These are phyloP conservation scores for Lanistes nyassanus DNA, from an alignment of 1,140 invertebrate species.

Conservation along the genomic window DNA sequence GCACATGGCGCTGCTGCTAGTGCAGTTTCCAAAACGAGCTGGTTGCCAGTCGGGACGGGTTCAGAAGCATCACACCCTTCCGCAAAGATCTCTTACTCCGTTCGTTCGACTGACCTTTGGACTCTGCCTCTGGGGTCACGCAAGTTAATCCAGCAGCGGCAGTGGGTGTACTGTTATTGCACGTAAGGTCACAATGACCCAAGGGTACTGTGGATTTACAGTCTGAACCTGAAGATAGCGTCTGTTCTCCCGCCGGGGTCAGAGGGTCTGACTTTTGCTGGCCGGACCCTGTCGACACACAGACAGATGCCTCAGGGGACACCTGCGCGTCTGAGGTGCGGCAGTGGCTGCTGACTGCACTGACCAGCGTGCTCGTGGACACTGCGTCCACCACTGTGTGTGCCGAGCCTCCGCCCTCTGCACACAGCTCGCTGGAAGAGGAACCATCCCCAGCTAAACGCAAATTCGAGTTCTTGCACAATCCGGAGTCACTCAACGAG, in stretches of 20 bases:
- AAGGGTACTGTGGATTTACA: too few relatives aligned
- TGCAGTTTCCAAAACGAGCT: background rate
- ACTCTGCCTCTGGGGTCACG: background rate
- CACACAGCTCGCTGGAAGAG: background rate
- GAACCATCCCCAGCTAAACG: background rate
- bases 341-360: background rate
- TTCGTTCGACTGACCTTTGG: background rate
- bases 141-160: background rate
- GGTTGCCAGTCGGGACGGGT: conserved; percentile 10
- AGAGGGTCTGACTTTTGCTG: background rate
- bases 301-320: background rate
- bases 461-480: too few relatives aligned
- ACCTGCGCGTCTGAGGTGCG: background rate
- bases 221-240: background rate
- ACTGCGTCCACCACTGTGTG: background rate
- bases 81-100: conserved; percentile 3
- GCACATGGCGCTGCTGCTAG: background rate
- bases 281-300: background rate
- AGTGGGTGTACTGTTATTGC: background rate
- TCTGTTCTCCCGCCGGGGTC: background rate
- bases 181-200: background rate
- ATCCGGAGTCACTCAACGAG: too few relatives aligned
- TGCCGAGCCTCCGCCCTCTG: background rate
- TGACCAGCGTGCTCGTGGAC: background rate
- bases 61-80: conserved; percentile 16